Evolutionary conservation across 1,140 invertebrate genomes (phyloP), one percentile per base, ranked within the genome.

Genomic region (Drosophila asahinai): DNA sequence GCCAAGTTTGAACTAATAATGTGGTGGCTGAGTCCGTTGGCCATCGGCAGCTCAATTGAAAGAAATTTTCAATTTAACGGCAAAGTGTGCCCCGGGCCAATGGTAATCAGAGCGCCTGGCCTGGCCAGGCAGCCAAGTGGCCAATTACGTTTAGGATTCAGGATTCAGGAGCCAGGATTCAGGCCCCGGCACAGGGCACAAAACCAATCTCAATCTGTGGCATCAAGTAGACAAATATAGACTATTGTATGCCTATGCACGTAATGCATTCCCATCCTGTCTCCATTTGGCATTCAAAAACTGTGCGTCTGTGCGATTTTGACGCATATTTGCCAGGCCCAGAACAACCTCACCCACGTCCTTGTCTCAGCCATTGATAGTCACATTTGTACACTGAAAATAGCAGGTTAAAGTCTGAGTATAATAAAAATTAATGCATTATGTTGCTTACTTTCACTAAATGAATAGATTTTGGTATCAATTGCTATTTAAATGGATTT

Each of bases 271-370:
- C 52, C 49, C 65, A 45, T 67, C 48, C 49, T 67, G 74, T 74
- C 73, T 87, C 77, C 73, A 86, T 91, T 91, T 91, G 81, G 86
- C 90, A 91, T 91, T 86, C 87, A 83, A 87, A 91, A 91, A 91
- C 87, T 77, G 87, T 91, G 80, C 87, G 80, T 91, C 80, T 84
- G 81, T 87, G 84, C 81, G 83, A 83, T 91, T 91, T 86, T 81
- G 87, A 91, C 87, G 86, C 86, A 91, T 87, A 91, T 91, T 87
- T 91, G 77, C 87, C 67, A 70, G 81, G 68, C 82, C 45, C 65
- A 76, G 45, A 63, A 58, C 49, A 47, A 55, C 68, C 73, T 57
- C 49, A 47, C 52, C 62, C 65, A 61, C 14, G 60, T 45, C 15
- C 54, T 55, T 22, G 52, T 68, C 51, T 30, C 45, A 73, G 43